phyloP scores from a whole-genome alignment of 2,888 invertebrate species.

The Pterostichus madidus region DNA sequence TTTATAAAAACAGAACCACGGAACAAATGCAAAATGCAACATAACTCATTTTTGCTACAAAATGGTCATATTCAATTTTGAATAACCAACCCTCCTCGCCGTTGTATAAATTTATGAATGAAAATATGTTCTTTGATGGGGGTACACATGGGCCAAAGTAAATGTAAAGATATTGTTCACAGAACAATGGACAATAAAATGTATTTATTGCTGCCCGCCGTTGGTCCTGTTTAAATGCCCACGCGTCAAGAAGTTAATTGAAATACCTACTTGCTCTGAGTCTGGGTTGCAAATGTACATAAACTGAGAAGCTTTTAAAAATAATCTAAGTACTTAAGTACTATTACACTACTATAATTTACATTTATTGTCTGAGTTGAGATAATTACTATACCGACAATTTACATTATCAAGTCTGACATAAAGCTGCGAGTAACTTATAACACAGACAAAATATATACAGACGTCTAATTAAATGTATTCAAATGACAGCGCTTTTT shows the following conservation, averaged over 20 bases:
- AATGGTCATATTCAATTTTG: not conserved
- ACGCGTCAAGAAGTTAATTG: conserved; percentile 30
- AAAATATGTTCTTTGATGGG: conserved; percentile 5
- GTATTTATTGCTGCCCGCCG: conserved; percentile 19
- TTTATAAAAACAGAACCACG: too few species aligned
- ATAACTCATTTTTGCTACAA: too few species aligned
- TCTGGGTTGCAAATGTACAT: not conserved
- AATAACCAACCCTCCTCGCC: not conserved
- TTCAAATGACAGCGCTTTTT: too few species aligned
- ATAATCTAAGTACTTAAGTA: conserved; percentile 25
- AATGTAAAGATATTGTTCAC: not conserved
- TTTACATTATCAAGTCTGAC: too few species aligned
- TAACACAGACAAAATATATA: too few species aligned
- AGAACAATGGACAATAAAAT: conserved; percentile 28
- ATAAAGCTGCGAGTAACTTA: not conserved
- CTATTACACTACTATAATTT: conserved; percentile 5
- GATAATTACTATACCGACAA: not conserved
- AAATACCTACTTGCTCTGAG: conserved; percentile 11
- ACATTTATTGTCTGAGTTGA: conserved; percentile 17
- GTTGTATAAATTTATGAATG: not conserved
- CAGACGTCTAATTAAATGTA: too few species aligned
- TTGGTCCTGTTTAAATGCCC: not conserved
- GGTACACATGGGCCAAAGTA: not conserved
- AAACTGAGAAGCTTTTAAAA: conserved; percentile 5
- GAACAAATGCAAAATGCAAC: too few species aligned